Base-by-base conservation (phyloP, 2,888 invertebrate species). In the Oscheius onirici region DNA sequence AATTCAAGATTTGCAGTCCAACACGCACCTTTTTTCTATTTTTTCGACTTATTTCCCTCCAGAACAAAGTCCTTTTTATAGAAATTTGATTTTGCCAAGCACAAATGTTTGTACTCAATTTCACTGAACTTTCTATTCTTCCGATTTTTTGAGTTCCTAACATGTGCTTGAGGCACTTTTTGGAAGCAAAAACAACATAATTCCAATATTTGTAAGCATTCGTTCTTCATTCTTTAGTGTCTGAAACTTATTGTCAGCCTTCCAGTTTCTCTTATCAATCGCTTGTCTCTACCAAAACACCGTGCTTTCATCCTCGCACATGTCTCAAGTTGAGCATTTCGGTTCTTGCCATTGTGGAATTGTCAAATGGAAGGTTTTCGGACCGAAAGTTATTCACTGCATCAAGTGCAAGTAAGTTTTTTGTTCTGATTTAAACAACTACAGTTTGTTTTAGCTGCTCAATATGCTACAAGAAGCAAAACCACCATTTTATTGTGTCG, bases 401-500 rank as follows among this genome's bases (percentile, higher is more conserved):
- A 76, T 79, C 46, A 61, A 71, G 26, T 83, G 83, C 81, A 83
- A 83, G 82, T 82, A 28, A 55, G 78, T 74, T 71, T 40, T 28
- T 44, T 26, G 15, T 6, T 8, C 24, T 8, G 3, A 54, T 55
- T 34, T 65, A 15, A 24, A 17, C 22, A 26, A n/a, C 6, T 15
- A 11, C 17, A 3, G 34, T 34, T 34, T 34, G n/a, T 83, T 86
- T 60, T 78, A 90, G 90, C 77, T 90, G 90, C 79, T 88, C 88
- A 58, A 87, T 90, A 34, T 90, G 90, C 79, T 80, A 76, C 6
- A 90, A 89, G 87, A 90, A 90, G 76, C 89, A 89, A 76, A 90
- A 90, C 73, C 78, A 85, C 17, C 90, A 90, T 77, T 89, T 90
- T 78, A 88, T 90, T 68, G 89, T 90, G 0, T 88, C 89, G 8